Evolutionary conservation across 2,113 vertebrate species (phyloP), one percentile per base, ranked within the genome.

Genomic region (Paraplagusia blochii): DNA sequence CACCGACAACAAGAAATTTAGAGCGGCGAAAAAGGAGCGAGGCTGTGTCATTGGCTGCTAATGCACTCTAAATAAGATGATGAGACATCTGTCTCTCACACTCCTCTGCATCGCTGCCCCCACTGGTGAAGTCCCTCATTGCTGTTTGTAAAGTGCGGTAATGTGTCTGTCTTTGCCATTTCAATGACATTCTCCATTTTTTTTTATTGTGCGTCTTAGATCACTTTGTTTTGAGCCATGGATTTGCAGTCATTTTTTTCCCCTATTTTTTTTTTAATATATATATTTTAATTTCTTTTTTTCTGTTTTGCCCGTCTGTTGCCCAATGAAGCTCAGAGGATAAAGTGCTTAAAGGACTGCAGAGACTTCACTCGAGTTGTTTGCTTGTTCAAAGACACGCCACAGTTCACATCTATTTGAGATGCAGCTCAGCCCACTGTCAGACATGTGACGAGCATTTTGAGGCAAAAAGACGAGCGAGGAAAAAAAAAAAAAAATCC

Each of bases 1-100:
- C 92, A 94, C 85, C 90, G 92, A 96, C 93, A 95, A 94, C 93
- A 94, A 92, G 94, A 94, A 93, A 93, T 93, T 92, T 90, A 87
- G 90, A 94, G 90, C 92, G 89, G 89, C 87, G 92, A 91, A 90
- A 79, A 89, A 81, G 68, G 75, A 84, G 76, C 75, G 83, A 77
- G 78, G 78, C 77, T 67, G 82, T 94, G 93, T 93, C 92, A 92
- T 88, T 89, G 91, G 91, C 93, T 94, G 92, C 92, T 95, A 95
- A 96, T 93, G 90, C 92, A 91, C 92, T 92, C 92, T 93, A 92
- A 94, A 93, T 89, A 93, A 88, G 76, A 87, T 88, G 89, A 92
- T 90, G 90, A 93, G 87, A 84, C 87, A 85, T 44, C 36, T 59
- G 17, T 50, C 40, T 56, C 40, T 74, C 71, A 53, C 29, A 46